phyloP scores from a whole-genome alignment of 2,113 vertebrate genomes.

The Phylloscopus trochiloides region DNA sequence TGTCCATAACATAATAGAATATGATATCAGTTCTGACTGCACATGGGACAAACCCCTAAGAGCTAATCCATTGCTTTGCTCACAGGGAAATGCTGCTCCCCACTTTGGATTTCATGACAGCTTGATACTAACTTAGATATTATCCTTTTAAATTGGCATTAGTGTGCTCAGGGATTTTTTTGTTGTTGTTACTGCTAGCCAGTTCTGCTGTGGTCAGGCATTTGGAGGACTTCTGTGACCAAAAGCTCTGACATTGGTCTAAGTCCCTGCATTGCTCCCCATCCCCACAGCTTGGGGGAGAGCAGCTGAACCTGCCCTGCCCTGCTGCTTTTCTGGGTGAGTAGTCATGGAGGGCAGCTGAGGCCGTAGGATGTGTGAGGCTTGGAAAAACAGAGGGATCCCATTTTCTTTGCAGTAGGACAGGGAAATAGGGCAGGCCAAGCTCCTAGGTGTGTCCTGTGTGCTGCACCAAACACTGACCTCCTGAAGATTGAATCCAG shows the following conservation, averaged over 20 bases:
- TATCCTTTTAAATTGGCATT: background rate
- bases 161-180: background rate
- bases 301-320: background rate
- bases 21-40: background rate
- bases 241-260: background rate
- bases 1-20: background rate
- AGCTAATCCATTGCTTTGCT: slow-evolving; percentile 1
- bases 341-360: background rate
- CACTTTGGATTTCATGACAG: background rate
- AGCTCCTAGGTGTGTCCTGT: background rate
- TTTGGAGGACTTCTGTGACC: background rate
- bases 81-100: background rate
- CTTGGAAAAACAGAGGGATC: background rate
- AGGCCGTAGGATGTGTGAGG: background rate
- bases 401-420: background rate
- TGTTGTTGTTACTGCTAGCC: background rate
- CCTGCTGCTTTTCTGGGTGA: background rate
- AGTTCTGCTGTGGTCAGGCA: fast-evolving
- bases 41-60: background rate
- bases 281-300: background rate
- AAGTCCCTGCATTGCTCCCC: background rate
- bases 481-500: background rate
- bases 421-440: background rate
- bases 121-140: background rate
- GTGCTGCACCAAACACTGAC: background rate